Evolutionary conservation across 2,797 vertebrate species (phyloP), one percentile per base, ranked within the genome.

Genomic region (Cuniculus paca): DNA sequence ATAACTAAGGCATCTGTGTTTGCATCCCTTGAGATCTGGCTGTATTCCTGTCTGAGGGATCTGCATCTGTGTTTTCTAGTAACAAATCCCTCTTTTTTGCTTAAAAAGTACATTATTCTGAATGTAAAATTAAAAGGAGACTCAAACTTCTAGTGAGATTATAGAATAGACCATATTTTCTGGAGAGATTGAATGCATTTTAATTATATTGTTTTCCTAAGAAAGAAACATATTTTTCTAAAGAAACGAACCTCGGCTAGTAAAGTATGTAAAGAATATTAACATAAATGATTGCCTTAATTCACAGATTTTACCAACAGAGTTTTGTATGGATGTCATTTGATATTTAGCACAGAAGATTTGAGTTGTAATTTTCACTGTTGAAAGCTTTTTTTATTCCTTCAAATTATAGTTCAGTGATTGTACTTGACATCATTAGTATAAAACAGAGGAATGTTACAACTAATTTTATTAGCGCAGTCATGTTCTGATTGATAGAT

Each of bases 371-470:
- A 12, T 5, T 54, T 50, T 34, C 10, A 52, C 28, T 42, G 45
- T 91, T 81, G 31, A 95, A 89, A 72, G 36, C 58, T 17, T 3
- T 75, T 80, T 63, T 22, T 2, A 31, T 94, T 85, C 50, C 60
- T 90, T 77, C 77, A 11, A 83, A 22, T 63, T 77, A 65, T 0
- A 0, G 34, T 95, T 97, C 90, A 90, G n/a, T 70, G 72, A 96
- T 92, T 31, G 13, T 2, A 5, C 94, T 13, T 56, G 58, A 26
- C 20, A 91, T 91, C 63, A 85, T 82, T 70, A 90, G 28, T 75
- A 6, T 34, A 93, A 88, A 88, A 60, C 42, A 81, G 39, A 48
- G 90, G 36, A 80, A 1, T 80, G 14, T 14, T 80, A 6, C 9
- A 88, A 24, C 65, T 52, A 91, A 81, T 94, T 90, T 92, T 31